These are phyloP conservation scores for Oryzias melastigma DNA, from an alignment of 2,113 vertebrate species.

Conservation along the genomic window DNA sequence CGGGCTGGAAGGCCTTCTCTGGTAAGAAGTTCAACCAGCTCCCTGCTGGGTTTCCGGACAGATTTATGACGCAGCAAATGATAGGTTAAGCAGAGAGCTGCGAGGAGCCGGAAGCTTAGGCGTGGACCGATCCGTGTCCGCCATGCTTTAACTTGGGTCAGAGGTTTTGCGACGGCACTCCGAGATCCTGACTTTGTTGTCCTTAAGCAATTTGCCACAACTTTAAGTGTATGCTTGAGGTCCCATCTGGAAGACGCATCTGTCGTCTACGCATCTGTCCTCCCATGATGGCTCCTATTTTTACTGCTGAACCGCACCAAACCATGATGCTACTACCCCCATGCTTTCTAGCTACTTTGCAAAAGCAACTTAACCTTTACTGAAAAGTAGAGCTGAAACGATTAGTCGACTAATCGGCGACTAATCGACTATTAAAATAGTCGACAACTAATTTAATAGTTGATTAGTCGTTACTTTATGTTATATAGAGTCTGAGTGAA, in stretches of 20 bases:
- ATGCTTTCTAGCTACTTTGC: neutral
- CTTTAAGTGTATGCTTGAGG: neutral
- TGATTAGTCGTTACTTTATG: no score
- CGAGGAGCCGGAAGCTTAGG: slow-evolving; percentile 27
- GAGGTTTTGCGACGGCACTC: slow-evolving; percentile 9
- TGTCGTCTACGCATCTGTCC: neutral
- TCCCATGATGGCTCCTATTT: neutral
- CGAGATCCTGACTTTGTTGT: neutral
- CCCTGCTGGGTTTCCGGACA: slow-evolving; percentile 55
- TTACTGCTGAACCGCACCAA: neutral
- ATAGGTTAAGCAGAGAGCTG: slow-evolving; percentile 43
- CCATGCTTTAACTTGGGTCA: slow-evolving; percentile 17
- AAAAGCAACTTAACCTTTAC: no score
- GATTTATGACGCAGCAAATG: slow-evolving; percentile 62
- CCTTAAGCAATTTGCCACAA: neutral
- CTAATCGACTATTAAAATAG: no score
- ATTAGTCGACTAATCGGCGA: no score
- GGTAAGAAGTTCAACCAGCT: slow-evolving; percentile 49
- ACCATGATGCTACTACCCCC: neutral
- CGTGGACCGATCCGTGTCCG: slow-evolving; percentile 18
- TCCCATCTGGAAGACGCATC: neutral
- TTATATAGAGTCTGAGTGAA: no score
- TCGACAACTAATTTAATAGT: no score
- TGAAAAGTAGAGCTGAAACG: no score
- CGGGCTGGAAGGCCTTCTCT: slow-evolving; percentile 33